Evolutionary conservation across 2,797 vertebrate genomes (phyloP), one percentile per base, ranked within the genome.

Genomic region (Karalla daura): DNA sequence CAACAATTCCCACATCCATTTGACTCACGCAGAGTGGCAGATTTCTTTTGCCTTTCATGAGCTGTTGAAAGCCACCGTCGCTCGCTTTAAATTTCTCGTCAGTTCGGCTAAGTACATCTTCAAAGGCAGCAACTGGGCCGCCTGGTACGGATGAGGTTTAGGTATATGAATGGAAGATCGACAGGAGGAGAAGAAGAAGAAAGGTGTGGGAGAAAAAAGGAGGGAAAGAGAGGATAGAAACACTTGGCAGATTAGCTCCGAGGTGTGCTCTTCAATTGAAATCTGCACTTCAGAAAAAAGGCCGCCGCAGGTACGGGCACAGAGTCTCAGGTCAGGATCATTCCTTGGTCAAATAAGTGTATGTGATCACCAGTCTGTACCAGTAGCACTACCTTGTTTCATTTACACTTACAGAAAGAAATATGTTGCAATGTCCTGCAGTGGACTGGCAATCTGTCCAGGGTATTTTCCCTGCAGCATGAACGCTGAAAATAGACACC

Each of bases 21-120:
- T 76, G 40, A 69, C 79, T 85, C 83, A 63, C 70, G 76, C 75
- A 68, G 81, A 85, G 80, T 76, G 79, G 66, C 82, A 83, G 76
- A 74, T 90, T 83, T 88, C 72, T 53, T 76, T 70, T 66, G 76
- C 79, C 84, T 90, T 90, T 89, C 74, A 86, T 84, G 82, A 87
- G 87, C 74, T 87, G 75, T 81, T 90, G 82, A 89, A 90, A 88
- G 86, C 83, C n/a, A 28, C 66, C 32, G 39, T 86, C 64, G 35
- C 74, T 83, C 25, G 45, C 75, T 90, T 90, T 75, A 88, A 87
- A 89, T 90, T 87, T 91, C 76, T 82, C 81, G 80, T 89, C 84
- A 87, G 80, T 90, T 91, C 55, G 53, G 61, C 81, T 89, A 91
- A 91, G 85, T 87, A 84, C 80, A 80, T 83, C 86, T 90, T 92